Base-by-base conservation (phyloP, 2,113 vertebrate species). In the Anolis sagrei region DNA sequence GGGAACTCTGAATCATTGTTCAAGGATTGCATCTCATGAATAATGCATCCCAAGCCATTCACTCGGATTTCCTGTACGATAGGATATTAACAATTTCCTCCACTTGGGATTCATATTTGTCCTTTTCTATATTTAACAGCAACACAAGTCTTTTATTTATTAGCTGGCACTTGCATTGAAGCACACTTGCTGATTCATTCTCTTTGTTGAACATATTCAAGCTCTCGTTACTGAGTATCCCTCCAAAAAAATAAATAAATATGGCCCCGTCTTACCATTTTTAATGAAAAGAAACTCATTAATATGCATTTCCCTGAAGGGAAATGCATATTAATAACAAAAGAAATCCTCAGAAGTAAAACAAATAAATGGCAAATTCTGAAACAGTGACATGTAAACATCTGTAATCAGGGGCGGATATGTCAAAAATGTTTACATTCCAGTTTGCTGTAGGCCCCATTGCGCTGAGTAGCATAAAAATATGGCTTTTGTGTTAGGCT, bases 1-100 rank as follows among this genome's bases (percentile, higher is more conserved):
- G 92, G 92, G 91, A 94, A 91, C 90, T 88, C 88, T 77, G 1
- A 1, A 86, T 75, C 88, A 89, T 51, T 89, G 81, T 93, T 93
- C 83, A 89, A 91, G 92, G 75, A 64, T 66, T 88, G 1, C 51
- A 62, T 91, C 89, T 90, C 89, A 91, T 90, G 91, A 89, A 91
- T 92, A 93, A 95, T 93, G 86, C 83, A 89, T 89, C 72, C 0
- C n/a, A 39, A 79, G 77, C 81, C 89, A 86, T 86, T 89, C 88
- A 83, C 72, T 61, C 77, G 79, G 88, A 88, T 92, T 92, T 91
- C 90, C 88, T 89, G 44, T 90, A 82, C 87, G 89, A 88, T 91
- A 1, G 54, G 90, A 84, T 87, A 92, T 82, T 92, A 91, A 89
- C 84, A 76, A 64, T 92, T 92, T 91, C 78, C 91, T 88, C 89